Evolutionary conservation across 2,888 invertebrate genomes (phyloP).

Genomic region (Aphidius colemani): DNA sequence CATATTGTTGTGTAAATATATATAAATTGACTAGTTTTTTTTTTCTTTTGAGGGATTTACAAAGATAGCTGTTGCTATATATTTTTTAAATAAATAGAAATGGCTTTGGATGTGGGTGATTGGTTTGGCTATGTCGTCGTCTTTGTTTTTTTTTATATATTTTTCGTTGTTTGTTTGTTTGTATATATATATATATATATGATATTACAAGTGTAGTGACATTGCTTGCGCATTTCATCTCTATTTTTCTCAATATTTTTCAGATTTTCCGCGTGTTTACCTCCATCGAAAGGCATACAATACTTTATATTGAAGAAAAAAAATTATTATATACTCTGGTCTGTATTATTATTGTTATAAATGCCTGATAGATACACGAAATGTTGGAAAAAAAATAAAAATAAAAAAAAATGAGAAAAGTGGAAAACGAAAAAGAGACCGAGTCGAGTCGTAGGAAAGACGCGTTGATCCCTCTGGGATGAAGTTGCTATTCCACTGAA

Average conservation of each 20-base stretch:
- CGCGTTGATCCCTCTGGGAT: conserved; percentile 59
- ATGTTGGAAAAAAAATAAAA: no score
- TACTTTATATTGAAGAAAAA: conserved; percentile 16
- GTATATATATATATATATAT: no score
- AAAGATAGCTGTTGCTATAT: conserved; percentile 29
- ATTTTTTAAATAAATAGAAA: conserved; percentile 37
- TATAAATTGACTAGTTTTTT: conserved; percentile 31
- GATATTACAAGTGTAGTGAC: no score
- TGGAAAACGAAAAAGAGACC: conserved; percentile 19
- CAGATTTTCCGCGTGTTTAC: conserved; percentile 33
- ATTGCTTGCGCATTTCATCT: conserved; percentile 25
- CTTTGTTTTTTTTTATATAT: no score
- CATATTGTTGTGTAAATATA: background rate
- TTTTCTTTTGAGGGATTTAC: conserved; percentile 34
- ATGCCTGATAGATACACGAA: no score
- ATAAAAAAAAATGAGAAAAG: background rate
- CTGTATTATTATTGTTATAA: no score
- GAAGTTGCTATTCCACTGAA: conserved; percentile 59
- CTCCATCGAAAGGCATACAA: conserved; percentile 23
- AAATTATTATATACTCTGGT: background rate
- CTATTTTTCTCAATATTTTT: conserved; percentile 24
- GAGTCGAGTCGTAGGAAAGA: conserved; percentile 41
- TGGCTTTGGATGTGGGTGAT: conserved; percentile 34
- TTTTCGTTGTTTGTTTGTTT: no score
- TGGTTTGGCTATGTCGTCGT: conserved; percentile 19